A percentile compares a stretch with the other conserved stretches of the same genome.
These are phyloP conservation scores for Aricia agestis DNA, from an alignment of 1,140 invertebrate species.

Conservation along the genomic window DNA sequence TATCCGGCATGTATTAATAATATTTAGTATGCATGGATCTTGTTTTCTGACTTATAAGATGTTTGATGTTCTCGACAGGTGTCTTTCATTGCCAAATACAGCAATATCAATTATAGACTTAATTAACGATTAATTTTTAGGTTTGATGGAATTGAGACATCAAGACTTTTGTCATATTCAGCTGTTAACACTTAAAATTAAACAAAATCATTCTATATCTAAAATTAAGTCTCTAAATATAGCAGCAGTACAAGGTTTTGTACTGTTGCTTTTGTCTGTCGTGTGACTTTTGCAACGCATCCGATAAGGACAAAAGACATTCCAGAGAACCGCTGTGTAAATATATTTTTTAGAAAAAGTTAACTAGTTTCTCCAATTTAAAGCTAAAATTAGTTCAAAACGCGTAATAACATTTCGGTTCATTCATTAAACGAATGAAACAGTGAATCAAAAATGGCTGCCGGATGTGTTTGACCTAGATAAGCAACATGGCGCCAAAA, in stretches of 20 bases:
- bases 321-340: no score
- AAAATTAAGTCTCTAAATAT: no score
- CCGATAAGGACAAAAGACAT: no score
- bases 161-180: neutral
- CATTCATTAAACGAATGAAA: constrained; percentile 7
- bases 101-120: neutral
- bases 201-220: no score
- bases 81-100: neutral
- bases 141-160: neutral
- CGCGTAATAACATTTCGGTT: neutral
- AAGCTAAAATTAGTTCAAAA: neutral
- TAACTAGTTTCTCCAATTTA: no score
- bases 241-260: no score
- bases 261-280: no score
- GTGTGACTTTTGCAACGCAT: no score
- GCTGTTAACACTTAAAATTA: no score
- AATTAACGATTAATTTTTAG: neutral
- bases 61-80: neutral
- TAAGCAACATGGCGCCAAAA: constrained; percentile 4
- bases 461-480: constrained; percentile 13
- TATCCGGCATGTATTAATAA: neutral
- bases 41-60: neutral
- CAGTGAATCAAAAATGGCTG: constrained; percentile 13
- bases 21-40: neutral
- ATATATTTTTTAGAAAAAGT: no score